Conservation (phyloP, 2,797 vertebrate genomes). For the Pteronotus mesoamericanus region DNA sequence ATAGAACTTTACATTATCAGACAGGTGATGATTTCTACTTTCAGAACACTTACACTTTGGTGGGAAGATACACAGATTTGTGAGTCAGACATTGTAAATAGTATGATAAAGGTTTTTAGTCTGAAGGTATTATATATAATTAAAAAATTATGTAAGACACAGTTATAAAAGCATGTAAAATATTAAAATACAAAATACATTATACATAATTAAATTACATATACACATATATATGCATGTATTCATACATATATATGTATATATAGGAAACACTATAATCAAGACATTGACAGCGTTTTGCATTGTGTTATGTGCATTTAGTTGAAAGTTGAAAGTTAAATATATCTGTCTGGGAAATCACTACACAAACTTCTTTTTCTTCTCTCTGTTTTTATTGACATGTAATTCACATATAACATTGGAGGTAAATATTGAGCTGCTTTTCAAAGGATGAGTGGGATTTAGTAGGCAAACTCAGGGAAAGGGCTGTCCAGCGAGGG, state of each 20-base stretch:
- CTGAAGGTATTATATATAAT: not conserved
- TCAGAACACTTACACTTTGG: not conserved
- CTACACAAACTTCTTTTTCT: not conserved
- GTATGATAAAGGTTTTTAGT: not conserved
- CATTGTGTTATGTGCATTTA: not conserved
- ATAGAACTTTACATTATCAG: not conserved
- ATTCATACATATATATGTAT: too few relatives aligned
- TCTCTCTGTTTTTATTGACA: not conserved
- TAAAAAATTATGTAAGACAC: not conserved
- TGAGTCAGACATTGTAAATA: not conserved
- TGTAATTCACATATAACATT: not conserved
- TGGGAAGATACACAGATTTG: not conserved
- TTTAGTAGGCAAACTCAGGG: not conserved
- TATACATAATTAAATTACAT: not conserved
- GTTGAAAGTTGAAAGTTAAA: conserved; percentile 4
- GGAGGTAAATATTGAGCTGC: not conserved
- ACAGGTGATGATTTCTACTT: not conserved
- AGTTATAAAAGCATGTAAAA: not conserved
- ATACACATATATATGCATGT: too few relatives aligned
- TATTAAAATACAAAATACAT: not conserved
- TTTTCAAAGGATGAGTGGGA: not conserved
- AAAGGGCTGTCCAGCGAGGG: not conserved
- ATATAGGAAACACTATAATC: not conserved
- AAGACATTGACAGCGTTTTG: not conserved
- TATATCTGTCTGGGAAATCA: not conserved